phyloP scores from a whole-genome alignment of 2,113 vertebrate species.

The Holacanthus passer region DNA sequence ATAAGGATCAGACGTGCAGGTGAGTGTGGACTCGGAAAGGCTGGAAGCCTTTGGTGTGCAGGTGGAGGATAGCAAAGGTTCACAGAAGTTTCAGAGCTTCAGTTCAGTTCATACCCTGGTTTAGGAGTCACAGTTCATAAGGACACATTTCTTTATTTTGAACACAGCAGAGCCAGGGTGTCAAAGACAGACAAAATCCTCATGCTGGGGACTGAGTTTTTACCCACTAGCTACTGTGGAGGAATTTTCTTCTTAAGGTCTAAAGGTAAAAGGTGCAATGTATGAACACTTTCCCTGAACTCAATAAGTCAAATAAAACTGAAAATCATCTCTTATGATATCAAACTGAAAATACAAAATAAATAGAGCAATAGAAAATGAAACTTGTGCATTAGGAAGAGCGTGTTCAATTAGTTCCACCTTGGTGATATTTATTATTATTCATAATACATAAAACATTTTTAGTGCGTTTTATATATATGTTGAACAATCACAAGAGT shows the following conservation, averaged over 20 bases:
- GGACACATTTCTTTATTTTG: not conserved
- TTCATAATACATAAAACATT: too few relatives aligned
- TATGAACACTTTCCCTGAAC: too few relatives aligned
- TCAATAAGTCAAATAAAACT: not conserved
- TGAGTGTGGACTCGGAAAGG: not conserved
- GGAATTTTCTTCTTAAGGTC: too few relatives aligned
- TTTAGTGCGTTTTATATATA: too few relatives aligned
- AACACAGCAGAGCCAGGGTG: not conserved
- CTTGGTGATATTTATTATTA: too few relatives aligned
- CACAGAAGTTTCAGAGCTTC: not conserved
- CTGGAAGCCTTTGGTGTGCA: constrained; percentile 7
- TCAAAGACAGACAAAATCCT: not conserved
- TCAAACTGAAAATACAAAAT: not conserved
- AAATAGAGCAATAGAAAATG: too few relatives aligned
- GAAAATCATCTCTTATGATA: not conserved
- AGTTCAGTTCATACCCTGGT: not conserved
- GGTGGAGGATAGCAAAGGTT: not conserved
- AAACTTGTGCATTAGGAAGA: too few relatives aligned
- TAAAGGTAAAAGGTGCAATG: too few relatives aligned
- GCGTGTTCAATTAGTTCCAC: not conserved
- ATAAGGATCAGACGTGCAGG: constrained; percentile 16
- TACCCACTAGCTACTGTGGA: too few relatives aligned
- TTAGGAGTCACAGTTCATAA: not conserved
- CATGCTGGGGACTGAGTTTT: too few relatives aligned
- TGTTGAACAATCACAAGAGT: too few relatives aligned